Percentiles rank a stretch among this genome's conserved stretches.
Evolutionary conservation across 1,140 invertebrate species (phyloP).

Genomic region (Chelonus insularis): DNA sequence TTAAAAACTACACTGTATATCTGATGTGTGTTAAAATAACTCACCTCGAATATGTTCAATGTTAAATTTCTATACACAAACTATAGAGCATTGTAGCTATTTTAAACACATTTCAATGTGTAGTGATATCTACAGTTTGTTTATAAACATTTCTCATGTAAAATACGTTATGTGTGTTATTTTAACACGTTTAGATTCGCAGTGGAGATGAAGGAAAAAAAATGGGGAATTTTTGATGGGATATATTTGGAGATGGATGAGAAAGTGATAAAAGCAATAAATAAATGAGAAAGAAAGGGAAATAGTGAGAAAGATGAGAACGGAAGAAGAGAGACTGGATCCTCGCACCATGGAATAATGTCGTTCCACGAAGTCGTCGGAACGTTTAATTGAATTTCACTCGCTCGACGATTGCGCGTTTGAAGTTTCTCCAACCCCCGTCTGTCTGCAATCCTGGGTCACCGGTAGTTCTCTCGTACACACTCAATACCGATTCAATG

Average conservation of each 20-base stretch:
- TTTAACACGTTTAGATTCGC: too few species aligned
- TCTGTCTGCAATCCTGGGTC: neutral
- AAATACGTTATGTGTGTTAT: too few species aligned
- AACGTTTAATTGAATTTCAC: constrained; percentile 29
- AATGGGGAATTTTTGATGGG: neutral
- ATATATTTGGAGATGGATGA: neutral
- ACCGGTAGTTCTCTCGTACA: neutral
- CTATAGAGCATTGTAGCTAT: too few species aligned
- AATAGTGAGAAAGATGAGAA: neutral
- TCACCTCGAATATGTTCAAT: too few species aligned
- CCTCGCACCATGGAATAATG: constrained; percentile 6
- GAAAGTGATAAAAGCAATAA: neutral
- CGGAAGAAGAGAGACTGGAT: constrained; percentile 1
- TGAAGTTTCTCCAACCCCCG: constrained; percentile 10
- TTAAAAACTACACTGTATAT: too few species aligned
- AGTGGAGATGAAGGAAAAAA: too few species aligned
- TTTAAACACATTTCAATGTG: too few species aligned
- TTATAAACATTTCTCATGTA: too few species aligned
- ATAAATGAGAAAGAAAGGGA: neutral
- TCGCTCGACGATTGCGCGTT: constrained; percentile 27
- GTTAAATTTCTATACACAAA: too few species aligned
- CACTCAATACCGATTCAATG: neutral
- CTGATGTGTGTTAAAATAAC: too few species aligned
- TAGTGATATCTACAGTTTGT: too few species aligned
- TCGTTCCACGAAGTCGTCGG: constrained; percentile 24